Base-by-base conservation (phyloP, 2,797 vertebrate genomes). In the Microctenopoma steveboyesi region DNA sequence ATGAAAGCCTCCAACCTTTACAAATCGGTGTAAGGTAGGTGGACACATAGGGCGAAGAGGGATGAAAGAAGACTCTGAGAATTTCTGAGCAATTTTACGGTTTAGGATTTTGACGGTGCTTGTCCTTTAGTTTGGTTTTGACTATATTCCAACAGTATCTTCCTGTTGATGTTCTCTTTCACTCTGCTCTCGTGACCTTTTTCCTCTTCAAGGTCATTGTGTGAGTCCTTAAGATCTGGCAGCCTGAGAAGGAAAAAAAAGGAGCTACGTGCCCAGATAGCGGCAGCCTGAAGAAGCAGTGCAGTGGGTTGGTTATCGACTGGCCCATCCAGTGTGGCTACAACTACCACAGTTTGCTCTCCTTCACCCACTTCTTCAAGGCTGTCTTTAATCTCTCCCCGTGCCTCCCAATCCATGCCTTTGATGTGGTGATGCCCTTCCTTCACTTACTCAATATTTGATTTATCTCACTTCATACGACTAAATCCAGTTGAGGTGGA, bases 321-420 rank as follows among this genome's bases (percentile, higher is more conserved):
- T 64, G 76, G 74, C 63, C 78, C 45, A 45, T 88, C 81, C 71
- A 33, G 77, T 55, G 46, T 75, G 85, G 85, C 84, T 87, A 85
- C 80, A 83, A 84, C 81, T 79, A 68, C 80, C 79, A 78, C 87
- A 81, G 84, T 91, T 92, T 90, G 91, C 88, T 90, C 91, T 93
- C 90, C 91, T 92, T 93, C 91, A 92, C 90, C 90, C 86, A 91
- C 83, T 92, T 93, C 91, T 93, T 92, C 91, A 93, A 93, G 93
- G 92, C 90, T 88, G 81, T 87, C 89, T 94, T 93, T 94, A 93
- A 94, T 93, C 93, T 92, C 87, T 92, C 91, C 87, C 82, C 79
- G 80, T 88, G 87, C 86, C 89, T 85, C 76, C 76, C 88, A 82
- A 90, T 90, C 85, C 84, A 73, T 83, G 77, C 67, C 88, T 94